Base-by-base conservation (phyloP, 2,113 vertebrate species). In the Rhagologus leucostigma region DNA sequence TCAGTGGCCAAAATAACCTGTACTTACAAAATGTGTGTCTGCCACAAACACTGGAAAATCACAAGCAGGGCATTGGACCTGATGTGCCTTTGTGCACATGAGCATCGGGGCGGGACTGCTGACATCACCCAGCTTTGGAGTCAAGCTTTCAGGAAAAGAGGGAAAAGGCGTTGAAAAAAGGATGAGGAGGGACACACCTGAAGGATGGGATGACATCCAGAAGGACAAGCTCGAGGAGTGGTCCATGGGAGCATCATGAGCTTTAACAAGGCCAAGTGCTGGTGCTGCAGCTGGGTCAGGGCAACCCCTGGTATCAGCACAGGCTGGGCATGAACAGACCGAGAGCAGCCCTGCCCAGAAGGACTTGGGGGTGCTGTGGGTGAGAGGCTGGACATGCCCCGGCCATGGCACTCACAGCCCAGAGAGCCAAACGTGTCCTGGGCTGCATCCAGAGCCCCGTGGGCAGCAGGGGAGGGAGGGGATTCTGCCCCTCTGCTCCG, bases 261-360 rank as follows among this genome's bases (percentile, higher is more conserved):
- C 3, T 3, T 41, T 32, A 60, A n/a, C 7, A 53, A 2, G n/a
- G 0, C 11, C 30, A 41, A 32, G 16, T 39, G 23, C 29, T n/a
- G 33, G 2, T 24, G 13, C 37, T 74, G 23, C 44, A n/a, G 6
- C 19, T 30, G 39, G 26, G 1, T 9, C 0, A 0, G 52, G 5
- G 0, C 33, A 52, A 0, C 1, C 18, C 42, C 59, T 0, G 1
- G 20, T 14, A 12, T 0, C 60, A 67, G n/a, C 32, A 2, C 37
- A 46, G 69, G 59, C 68, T 81, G 86, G 52, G 44, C 13, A 60
- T 8, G 44, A n/a, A 3, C 27, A 74, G 50, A 22, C 1, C 7
- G 11, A 33, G 76, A 42, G 50, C 57, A 73, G 57, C 57, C 56
- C 67, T 80, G 50, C 11, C 59, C 50, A 42, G 42, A 10, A 71